Conservation (phyloP, 2,888 invertebrate genomes). For the Litoditis marina region DNA sequence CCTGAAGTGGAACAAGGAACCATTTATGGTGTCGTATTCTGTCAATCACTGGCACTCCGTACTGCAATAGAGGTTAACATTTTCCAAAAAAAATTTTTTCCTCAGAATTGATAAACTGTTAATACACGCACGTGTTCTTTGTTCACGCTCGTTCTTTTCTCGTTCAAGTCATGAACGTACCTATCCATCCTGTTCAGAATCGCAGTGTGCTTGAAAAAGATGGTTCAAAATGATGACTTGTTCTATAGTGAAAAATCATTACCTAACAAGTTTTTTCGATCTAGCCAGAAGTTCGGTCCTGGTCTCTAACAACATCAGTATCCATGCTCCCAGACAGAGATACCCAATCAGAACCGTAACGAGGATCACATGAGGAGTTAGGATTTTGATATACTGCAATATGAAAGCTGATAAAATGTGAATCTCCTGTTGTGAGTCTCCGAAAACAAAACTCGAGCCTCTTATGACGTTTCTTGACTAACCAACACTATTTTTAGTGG, state of each 20-base stretch:
- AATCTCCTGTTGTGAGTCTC: background rate
- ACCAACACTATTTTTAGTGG: no score
- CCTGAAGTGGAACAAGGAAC: no score
- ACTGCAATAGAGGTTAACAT: background rate
- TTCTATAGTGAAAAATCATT: background rate
- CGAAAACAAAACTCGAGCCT: background rate
- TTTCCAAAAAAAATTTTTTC: background rate
- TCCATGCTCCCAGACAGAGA: conserved; percentile 60
- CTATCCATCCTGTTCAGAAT: no score
- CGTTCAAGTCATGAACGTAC: no score
- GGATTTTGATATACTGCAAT: conserved; percentile 61
- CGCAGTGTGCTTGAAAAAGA: no score
- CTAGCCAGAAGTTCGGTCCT: conserved; percentile 52
- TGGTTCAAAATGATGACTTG: no score
- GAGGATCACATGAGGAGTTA: conserved; percentile 60
- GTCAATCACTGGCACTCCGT: conserved; percentile 11
- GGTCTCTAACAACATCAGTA: conserved; percentile 60
- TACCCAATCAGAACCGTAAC: conserved; percentile 60
- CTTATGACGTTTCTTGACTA: no score
- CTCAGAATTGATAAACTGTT: background rate
- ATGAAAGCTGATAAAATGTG: background rate
- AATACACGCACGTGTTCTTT: no score
- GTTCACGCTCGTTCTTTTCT: conserved; percentile 2
- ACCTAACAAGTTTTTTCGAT: conserved; percentile 46
- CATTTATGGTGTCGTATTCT: no score